Evolutionary conservation across 2,888 invertebrate genomes (phyloP), one percentile per base, ranked within the genome.

Genomic region (Drosophila neutralis): DNA sequence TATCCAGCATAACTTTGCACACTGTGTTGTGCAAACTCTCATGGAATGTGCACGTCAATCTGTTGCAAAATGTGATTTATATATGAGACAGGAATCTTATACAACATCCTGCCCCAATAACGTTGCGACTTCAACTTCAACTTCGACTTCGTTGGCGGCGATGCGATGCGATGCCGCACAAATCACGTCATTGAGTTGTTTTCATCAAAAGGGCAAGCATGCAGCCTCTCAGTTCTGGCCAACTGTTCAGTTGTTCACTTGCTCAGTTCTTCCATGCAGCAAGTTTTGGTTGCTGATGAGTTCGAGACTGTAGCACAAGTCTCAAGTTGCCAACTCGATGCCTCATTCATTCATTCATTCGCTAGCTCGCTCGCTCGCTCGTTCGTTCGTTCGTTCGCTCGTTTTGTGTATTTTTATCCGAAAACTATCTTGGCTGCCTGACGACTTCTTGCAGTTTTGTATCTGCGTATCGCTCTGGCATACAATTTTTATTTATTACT

Each of bases 401-500:
- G 76, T 69, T 82, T 86, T 83, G 87, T 82, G 85, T 87, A 90
- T 86, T 86, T 90, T 86, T 90, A 90, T 90, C 90, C 89, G 85
- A 78, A 90, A 90, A 86, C 90, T 86, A 86, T 89, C 85, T 86
- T 87, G 85, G 79, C 87, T 73, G 83, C 81, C 87, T 82, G 83
- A 80, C 83, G 84, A 87, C 83, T 90, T 84, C 89, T 90, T 89
- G 90, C 84, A 85, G 84, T 89, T 85, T 85, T 90, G 89, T 85
- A 85, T 85, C 84, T 85, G 84, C 90, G 90, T 85, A 89, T 90
- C 84, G 90, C 87, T 56, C 56, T 87, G 90, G 85, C 85, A 85
- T 90, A 86, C 85, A 86, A 86, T 86, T 86, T 86, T 91, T 90
- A 91, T 91, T 90, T 90, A 91, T 90, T 91, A 91, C 90, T 90